Percentiles rank a stretch among this genome's conserved stretches.
Conservation (phyloP, 2,113 vertebrate species). For the Microtus ochrogaster region DNA sequence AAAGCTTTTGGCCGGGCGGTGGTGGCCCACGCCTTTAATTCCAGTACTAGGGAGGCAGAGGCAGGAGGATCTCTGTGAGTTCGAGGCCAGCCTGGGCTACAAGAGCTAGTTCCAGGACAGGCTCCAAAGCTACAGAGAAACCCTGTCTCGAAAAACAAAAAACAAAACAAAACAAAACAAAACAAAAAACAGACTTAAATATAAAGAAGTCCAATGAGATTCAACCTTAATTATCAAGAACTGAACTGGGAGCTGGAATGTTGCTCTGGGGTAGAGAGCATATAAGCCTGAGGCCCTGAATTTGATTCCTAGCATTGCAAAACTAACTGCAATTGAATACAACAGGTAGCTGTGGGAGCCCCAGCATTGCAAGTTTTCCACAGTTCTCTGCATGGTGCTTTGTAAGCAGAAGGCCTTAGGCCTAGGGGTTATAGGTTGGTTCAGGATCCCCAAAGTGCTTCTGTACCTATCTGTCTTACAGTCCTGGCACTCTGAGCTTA, state of each 20-base stretch:
- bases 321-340: neutral
- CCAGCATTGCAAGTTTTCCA: neutral
- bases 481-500: conserved; percentile 7
- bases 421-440: neutral
- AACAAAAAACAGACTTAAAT: neutral
- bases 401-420: neutral
- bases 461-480: neutral
- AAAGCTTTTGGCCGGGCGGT: neutral
- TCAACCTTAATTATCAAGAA: conserved; percentile 24
- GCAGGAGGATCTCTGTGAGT: too few relatives aligned
- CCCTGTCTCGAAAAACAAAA: too few relatives aligned
- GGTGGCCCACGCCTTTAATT: too few relatives aligned
- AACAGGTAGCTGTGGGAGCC: neutral
- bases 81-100: too few relatives aligned
- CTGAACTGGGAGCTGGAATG: neutral
- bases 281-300: neutral
- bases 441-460: neutral
- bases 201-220: conserved; percentile 43
- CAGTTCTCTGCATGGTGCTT: neutral
- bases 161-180: too few relatives aligned
- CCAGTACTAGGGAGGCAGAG: too few relatives aligned
- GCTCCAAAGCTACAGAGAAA: too few relatives aligned
- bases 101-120: too few relatives aligned
- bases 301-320: neutral
- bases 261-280: neutral